Percentiles rank a stretch among this genome's conserved stretches.
These are phyloP conservation scores for Diadema setosum DNA, from an alignment of 35 echinoderm and acorn worm genomes.

Conservation along the genomic window DNA sequence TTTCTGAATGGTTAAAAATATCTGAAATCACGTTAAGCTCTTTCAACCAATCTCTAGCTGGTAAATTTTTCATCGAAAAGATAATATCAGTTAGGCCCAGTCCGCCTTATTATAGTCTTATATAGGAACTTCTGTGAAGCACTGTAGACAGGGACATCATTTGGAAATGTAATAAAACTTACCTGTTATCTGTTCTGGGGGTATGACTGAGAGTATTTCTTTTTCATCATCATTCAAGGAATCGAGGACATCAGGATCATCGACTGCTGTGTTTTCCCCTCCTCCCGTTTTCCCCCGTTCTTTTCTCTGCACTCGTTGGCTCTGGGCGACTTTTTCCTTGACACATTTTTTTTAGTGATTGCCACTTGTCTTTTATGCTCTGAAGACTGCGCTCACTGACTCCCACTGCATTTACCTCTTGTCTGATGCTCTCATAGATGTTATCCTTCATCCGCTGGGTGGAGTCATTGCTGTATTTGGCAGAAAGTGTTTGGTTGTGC, in stretches of 20 bases:
- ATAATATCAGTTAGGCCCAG: no score
- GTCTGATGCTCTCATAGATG: background rate
- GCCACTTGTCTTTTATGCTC: conserved; percentile 2
- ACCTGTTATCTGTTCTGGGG: conserved; percentile 27
- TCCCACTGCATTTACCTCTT: conserved; percentile 13
- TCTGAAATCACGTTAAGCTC: background rate
- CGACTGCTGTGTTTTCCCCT: conserved; percentile 10
- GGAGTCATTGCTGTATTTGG: no score
- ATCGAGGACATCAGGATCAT: conserved; percentile 6
- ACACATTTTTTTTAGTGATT: conserved; percentile 5
- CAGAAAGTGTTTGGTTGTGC: no score
- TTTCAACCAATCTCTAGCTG: background rate
- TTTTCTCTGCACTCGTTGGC: no score
- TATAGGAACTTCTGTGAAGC: background rate
- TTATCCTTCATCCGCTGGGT: background rate
- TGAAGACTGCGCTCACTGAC: conserved; percentile 6
- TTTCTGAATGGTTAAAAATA: background rate
- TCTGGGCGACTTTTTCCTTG: no score
- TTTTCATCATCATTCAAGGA: background rate
- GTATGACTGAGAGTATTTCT: conserved; percentile 5
- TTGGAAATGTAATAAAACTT: background rate
- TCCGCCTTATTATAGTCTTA: background rate
- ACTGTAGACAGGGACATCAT: background rate
- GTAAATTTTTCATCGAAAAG: background rate
- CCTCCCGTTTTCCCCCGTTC: background rate